Conservation (phyloP, 2,113 vertebrate genomes). For the Bothrops jararaca region DNA sequence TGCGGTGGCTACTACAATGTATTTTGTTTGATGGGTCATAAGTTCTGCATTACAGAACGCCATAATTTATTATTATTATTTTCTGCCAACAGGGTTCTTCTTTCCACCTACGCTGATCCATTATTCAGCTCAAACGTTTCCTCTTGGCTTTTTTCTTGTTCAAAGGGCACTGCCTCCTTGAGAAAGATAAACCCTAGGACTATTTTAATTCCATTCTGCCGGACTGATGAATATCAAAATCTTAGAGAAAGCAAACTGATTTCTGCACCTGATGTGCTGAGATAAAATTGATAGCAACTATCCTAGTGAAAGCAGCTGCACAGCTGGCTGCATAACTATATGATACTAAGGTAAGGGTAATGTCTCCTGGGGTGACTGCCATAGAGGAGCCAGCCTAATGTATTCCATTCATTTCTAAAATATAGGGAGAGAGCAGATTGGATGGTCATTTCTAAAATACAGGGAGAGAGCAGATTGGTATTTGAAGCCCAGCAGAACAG, state of each 20-base stretch:
- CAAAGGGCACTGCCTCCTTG: slow-evolving; percentile 35
- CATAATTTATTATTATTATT: neutral
- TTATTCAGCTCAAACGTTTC: neutral
- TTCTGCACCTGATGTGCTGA: neutral
- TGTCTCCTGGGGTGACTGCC: slow-evolving; percentile 16
- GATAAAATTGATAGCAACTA: slow-evolving; percentile 49
- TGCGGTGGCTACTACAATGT: neutral
- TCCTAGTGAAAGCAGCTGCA: slow-evolving; percentile 3
- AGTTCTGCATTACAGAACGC: neutral
- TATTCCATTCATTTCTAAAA: slow-evolving; percentile 4
- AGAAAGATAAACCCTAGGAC: slow-evolving; percentile 16
- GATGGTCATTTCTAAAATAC: neutral
- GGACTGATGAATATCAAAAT: neutral
- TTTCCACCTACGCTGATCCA: slow-evolving; percentile 12
- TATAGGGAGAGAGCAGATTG: neutral
- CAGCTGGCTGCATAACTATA: slow-evolving; percentile 3
- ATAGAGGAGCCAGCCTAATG: neutral
- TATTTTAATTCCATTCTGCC: slow-evolving; percentile 25
- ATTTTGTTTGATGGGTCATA: neutral
- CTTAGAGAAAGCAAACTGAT: slow-evolving; percentile 23
- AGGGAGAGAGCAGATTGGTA: neutral
- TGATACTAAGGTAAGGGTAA: slow-evolving; percentile 28
- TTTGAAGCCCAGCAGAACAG: neutral
- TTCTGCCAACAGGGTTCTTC: neutral
- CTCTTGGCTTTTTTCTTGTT: slow-evolving; percentile 12